Conservation (phyloP, 2,888 invertebrate genomes). For the Stegana nigrithorax region DNA sequence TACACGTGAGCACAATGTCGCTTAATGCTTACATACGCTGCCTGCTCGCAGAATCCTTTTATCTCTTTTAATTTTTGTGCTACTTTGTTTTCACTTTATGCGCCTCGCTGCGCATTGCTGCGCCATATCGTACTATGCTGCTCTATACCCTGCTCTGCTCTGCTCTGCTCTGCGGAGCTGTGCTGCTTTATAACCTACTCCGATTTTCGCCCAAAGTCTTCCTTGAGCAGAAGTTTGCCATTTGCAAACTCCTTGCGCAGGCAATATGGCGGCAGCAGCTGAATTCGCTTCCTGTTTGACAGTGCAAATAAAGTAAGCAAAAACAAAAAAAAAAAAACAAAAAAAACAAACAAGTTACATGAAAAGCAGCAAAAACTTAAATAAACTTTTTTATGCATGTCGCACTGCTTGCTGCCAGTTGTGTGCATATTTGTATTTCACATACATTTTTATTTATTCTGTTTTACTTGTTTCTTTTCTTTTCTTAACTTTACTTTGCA, state of each 20-base stretch:
- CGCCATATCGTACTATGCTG: too few species aligned
- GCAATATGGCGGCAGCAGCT: not conserved
- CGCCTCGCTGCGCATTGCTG: not conserved
- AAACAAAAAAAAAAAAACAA: too few species aligned
- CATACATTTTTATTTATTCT: not conserved
- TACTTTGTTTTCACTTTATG: conserved; percentile 14
- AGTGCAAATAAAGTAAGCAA: too few species aligned
- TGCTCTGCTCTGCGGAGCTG: too few species aligned
- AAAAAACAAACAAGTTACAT: too few species aligned
- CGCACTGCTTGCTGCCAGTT: not conserved
- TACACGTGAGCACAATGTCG: not conserved
- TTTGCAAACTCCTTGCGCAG: not conserved
- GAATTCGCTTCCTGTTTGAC: too few species aligned
- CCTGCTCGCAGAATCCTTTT: conserved; percentile 49
- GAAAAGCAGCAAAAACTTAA: conserved; percentile 1
- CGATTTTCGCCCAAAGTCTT: not conserved
- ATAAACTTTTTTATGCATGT: not conserved
- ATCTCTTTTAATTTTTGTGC: conserved; percentile 54
- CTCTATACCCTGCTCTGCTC: not conserved
- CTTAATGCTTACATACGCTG: conserved; percentile 4
- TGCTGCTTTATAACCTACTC: not conserved
- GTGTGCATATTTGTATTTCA: not conserved
- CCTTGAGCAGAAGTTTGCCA: not conserved
- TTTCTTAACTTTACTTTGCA: too few species aligned
- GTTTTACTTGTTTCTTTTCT: not conserved